Base-by-base conservation (phyloP, 23 tunicate species). In the Trididemnum nubilum region DNA sequence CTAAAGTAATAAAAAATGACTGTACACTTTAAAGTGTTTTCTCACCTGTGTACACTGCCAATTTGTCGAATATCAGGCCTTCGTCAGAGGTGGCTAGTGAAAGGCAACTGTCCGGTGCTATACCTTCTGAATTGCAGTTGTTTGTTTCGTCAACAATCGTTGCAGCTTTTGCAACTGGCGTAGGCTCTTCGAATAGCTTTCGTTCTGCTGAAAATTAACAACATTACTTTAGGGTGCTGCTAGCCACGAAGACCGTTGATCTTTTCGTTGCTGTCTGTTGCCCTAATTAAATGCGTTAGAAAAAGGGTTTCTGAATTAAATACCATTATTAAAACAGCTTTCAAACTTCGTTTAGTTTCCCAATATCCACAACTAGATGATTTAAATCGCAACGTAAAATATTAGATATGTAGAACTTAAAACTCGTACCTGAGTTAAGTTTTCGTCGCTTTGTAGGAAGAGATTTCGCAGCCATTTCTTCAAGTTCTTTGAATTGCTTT, bases 401-500 rank as follows among this genome's bases (percentile, higher is more conserved):
- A n/a, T n/a, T n/a, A n/a, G n/a, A n/a, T n/a, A n/a, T n/a, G n/a
- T n/a, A n/a, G n/a, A n/a, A n/a, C 54, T 44, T 9, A 15, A 44
- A 44, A 44, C 12, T 7, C 54, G 9, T 44, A 44, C 54, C 54
- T 7, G 54, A 7, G 15, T 15, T 9, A 9, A 9, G 31, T 67
- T 67, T 67, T 30, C 74, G 37, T 9, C 78, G 78, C 39, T 69
- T 65, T 33, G 7, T 22, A 7, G 85, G 76, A 18, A 81, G 64
- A 25, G 75, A 64, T 37, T 69, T 70, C 32, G 25, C 54, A 30
- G 60, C 86, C 28, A 82, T 5, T 35, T 50, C 49, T 82, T 71
- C 67, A 2, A 82, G 78, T 44, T 51, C 29, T 34, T 71, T 33
- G 34, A 49, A 82, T 51, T 82, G 78, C 34, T 82, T 82, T 4